phyloP scores from a whole-genome alignment of 1,140 invertebrate genomes.

The Heliconius hermathena region DNA sequence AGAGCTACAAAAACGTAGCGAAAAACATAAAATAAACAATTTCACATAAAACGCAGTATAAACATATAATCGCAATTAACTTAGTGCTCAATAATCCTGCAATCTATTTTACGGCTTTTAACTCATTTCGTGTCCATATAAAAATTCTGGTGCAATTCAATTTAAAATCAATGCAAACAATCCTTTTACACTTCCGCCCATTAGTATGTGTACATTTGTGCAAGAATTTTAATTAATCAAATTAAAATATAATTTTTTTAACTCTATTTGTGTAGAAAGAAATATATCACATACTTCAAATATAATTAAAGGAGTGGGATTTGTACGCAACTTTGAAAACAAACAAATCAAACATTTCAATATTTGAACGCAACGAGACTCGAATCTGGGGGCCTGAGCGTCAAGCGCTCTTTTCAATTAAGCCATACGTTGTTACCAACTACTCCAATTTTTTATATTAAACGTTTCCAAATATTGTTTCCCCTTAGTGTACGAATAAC shows the following conservation, averaged over 20 bases:
- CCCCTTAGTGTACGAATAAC: no score
- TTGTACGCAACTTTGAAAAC: no score
- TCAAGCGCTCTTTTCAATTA: no score
- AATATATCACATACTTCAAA: no score
- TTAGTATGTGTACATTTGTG: not conserved
- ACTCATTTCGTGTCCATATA: slow-evolving; percentile 28
- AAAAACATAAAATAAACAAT: not conserved
- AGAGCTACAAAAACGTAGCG: not conserved
- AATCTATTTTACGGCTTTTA: slow-evolving; percentile 29
- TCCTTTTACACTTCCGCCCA: slow-evolving; percentile 22
- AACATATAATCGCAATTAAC: slow-evolving; percentile 10
- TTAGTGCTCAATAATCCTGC: slow-evolving; percentile 22
- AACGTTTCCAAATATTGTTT: no score
- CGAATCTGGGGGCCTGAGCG: no score
- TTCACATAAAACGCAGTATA: not conserved
- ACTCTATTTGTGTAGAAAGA: no score
- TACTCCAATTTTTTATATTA: no score
- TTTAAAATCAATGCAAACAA: slow-evolving; percentile 40
- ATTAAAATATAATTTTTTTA: not conserved
- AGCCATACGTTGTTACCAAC: no score
- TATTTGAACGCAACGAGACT: no score
- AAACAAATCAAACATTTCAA: no score
- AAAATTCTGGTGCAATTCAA: slow-evolving; percentile 28
- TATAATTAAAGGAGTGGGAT: no score
- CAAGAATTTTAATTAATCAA: not conserved